phyloP scores from a whole-genome alignment of 2,797 vertebrate species.

The Sternotherus odoratus region DNA sequence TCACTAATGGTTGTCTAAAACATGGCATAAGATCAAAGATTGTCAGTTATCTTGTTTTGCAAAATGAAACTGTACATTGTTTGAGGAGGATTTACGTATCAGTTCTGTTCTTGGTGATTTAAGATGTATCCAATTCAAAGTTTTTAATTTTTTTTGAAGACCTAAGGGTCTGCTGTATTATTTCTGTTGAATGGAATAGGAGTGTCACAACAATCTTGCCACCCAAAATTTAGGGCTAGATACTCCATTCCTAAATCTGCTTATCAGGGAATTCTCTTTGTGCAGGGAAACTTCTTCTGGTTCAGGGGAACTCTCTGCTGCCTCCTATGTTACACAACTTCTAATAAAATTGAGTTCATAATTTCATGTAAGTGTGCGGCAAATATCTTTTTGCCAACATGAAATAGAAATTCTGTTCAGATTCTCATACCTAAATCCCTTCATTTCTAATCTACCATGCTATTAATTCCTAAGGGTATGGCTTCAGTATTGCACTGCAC shows the following conservation, averaged over 20 bases:
- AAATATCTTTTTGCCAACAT: neutral
- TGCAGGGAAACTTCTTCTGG: neutral
- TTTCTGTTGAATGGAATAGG: neutral
- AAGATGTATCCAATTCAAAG: neutral
- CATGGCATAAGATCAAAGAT: fast-evolving
- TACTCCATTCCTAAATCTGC: neutral
- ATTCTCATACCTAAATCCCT: neutral
- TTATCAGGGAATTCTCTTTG: neutral
- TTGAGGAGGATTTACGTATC: neutral
- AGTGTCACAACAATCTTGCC: fast-evolving
- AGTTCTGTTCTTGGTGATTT: neutral
- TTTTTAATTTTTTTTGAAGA: neutral
- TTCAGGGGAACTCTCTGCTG: neutral
- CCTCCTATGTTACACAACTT: neutral
- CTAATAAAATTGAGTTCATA: neutral
- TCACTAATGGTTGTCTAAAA: neutral
- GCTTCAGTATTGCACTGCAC: neutral
- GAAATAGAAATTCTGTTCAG: neutral
- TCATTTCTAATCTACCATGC: neutral
- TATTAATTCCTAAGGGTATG: neutral
- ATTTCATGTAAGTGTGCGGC: neutral
- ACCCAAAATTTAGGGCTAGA: neutral
- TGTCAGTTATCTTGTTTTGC: neutral
- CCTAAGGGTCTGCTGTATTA: neutral
- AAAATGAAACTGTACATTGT: neutral